phyloP scores from a whole-genome alignment of 1,140 invertebrate genomes.

The Mycetomoellerius zeteki region DNA sequence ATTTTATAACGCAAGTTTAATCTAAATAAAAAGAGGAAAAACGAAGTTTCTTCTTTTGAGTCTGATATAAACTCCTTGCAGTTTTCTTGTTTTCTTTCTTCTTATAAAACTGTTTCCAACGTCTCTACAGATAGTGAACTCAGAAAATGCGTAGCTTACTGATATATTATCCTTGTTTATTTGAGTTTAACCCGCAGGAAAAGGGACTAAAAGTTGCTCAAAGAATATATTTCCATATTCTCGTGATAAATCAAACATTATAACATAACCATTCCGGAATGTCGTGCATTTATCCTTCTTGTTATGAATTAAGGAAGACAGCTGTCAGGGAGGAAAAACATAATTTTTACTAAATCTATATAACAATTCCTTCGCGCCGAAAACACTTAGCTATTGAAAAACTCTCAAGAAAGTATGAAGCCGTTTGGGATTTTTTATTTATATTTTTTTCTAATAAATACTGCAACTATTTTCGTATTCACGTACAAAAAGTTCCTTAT shows the following conservation, averaged over 20 bases:
- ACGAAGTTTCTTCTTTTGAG: constrained; percentile 22
- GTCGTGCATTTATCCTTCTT: not conserved
- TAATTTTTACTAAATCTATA: not conserved
- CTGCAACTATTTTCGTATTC: constrained; percentile 51
- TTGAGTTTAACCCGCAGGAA: not conserved
- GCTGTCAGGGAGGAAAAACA: not conserved
- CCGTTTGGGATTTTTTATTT: not conserved
- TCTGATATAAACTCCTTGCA: not conserved
- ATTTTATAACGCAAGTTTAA: constrained; percentile 15
- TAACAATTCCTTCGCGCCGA: not conserved
- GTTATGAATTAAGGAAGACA: not conserved
- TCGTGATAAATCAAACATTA: not conserved
- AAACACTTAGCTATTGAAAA: not conserved
- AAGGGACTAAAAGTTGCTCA: not conserved
- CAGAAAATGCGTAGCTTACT: not conserved
- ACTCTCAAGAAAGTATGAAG: not conserved
- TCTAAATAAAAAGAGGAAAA: constrained; percentile 22
- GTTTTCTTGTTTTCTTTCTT: constrained; percentile 6
- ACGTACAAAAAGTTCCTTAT: constrained; percentile 18
- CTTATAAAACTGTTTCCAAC: constrained; percentile 12
- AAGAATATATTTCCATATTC: not conserved
- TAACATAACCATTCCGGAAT: not conserved
- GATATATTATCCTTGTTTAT: constrained; percentile 10
- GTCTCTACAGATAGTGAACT: not conserved
- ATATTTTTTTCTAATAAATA: not conserved